A percentile compares a stretch with the other conserved stretches of the same genome.
Conservation (phyloP, 1,140 invertebrate genomes). For the Drosophila arawakana region DNA sequence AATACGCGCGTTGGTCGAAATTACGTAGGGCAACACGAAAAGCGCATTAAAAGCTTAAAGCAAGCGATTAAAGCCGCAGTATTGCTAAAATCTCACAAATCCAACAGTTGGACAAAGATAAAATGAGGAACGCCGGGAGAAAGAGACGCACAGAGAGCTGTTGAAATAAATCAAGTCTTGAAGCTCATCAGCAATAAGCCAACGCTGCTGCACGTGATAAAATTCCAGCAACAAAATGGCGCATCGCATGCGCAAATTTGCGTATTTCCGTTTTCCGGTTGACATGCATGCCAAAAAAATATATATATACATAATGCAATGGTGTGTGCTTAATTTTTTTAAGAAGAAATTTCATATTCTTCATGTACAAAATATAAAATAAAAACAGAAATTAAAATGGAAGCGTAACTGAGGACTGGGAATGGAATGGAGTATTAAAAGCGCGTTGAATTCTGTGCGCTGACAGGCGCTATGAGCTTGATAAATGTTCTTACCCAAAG, state of each 20-base stretch:
- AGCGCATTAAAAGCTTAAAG: slow-evolving; percentile 55
- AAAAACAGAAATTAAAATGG: slow-evolving; percentile 17
- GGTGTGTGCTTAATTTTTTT: slow-evolving; percentile 21
- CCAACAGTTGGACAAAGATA: no score
- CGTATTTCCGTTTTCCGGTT: slow-evolving; percentile 54
- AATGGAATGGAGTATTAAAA: slow-evolving; percentile 15
- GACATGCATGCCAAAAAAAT: slow-evolving; percentile 30
- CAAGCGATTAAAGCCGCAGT: slow-evolving; percentile 44
- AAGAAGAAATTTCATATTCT: background rate
- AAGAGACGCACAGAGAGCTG: background rate
- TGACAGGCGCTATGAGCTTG: slow-evolving; percentile 59
- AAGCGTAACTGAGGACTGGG: slow-evolving; percentile 24
- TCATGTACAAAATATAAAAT: no score
- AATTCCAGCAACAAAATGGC: slow-evolving; percentile 14
- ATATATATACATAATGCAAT: slow-evolving; percentile 31
- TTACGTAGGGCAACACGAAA: slow-evolving; percentile 45
- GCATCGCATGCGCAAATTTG: slow-evolving; percentile 56
- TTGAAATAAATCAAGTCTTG: slow-evolving; percentile 30
- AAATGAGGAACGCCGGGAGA: background rate
- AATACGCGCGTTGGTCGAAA: slow-evolving; percentile 33
- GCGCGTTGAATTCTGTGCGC: slow-evolving; percentile 16
- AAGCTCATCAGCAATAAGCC: slow-evolving; percentile 47
- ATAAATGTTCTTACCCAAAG: slow-evolving; percentile 54
- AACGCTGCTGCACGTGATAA: slow-evolving; percentile 43
- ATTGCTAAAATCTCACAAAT: slow-evolving; percentile 8